Evolutionary conservation across 2,797 vertebrate genomes (phyloP).

Genomic region (Columba guinea): DNA sequence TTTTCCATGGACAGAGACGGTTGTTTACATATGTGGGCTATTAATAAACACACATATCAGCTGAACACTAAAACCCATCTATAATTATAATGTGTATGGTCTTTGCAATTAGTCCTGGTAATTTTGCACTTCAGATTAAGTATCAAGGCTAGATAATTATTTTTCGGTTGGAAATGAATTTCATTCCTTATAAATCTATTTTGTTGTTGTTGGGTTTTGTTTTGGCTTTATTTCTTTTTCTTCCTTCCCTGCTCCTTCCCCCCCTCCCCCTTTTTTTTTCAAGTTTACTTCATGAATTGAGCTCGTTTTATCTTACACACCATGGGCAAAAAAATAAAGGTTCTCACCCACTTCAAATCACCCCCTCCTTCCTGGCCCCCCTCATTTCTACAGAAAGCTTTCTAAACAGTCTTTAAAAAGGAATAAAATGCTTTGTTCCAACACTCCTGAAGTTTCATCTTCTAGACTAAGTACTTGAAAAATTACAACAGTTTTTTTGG

Average conservation of each 20-base stretch:
- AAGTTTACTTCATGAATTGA: background rate
- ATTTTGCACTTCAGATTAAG: slow-evolving; percentile 14
- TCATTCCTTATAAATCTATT: background rate
- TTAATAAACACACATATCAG: slow-evolving; percentile 64
- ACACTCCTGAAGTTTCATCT: background rate
- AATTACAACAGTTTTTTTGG: background rate
- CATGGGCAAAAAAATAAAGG: background rate
- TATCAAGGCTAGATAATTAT: background rate
- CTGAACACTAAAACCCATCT: slow-evolving; percentile 61
- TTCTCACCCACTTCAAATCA: background rate
- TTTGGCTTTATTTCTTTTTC: too few relatives aligned
- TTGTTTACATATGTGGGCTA: slow-evolving; percentile 57
- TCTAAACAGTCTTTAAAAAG: background rate
- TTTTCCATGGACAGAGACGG: slow-evolving; percentile 52
- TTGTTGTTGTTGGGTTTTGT: background rate
- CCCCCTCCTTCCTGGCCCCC: too few relatives aligned
- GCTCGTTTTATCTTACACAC: background rate
- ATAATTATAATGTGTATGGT: slow-evolving; percentile 45
- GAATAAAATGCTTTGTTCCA: background rate
- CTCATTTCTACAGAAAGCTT: background rate
- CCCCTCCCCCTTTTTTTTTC: too few relatives aligned
- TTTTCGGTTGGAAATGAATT: background rate
- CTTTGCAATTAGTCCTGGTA: slow-evolving; percentile 35
- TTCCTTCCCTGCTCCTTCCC: too few relatives aligned
- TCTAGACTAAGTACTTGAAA: background rate